These are phyloP conservation scores for Cyprinus carpio DNA, from an alignment of 2,113 vertebrate genomes.

Conservation along the genomic window DNA sequence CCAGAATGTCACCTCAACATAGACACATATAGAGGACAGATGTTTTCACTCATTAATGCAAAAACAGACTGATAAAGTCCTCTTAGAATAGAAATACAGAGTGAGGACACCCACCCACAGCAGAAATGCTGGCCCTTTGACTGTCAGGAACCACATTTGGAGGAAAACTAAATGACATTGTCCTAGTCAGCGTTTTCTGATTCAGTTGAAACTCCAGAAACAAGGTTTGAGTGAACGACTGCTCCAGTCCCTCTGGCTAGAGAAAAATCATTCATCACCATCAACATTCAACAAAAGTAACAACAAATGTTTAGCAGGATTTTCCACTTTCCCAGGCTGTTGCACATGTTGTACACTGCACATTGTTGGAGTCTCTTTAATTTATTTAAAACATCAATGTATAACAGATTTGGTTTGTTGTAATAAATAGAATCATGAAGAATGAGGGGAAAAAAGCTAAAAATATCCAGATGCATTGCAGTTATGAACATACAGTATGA, in stretches of 20 bases:
- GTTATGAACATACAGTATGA: not conserved
- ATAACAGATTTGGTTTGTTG: too few species aligned
- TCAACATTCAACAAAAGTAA: not conserved
- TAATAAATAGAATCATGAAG: too few species aligned
- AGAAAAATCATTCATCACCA: constrained; percentile 1
- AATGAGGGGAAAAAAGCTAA: not conserved
- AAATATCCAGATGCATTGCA: not conserved
- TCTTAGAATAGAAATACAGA: not conserved
- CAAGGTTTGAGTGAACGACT: constrained; percentile 77
- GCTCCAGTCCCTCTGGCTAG: constrained; percentile 87
- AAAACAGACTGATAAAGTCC: not conserved
- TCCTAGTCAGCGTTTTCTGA: constrained; percentile 50
- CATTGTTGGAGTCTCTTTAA: too few species aligned
- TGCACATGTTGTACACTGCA: not conserved
- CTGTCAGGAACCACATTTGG: constrained; percentile 81
- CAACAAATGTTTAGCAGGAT: not conserved
- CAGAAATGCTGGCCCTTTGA: constrained; percentile 76
- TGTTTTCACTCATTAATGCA: not conserved
- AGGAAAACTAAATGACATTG: constrained; percentile 82
- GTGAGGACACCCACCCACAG: constrained; percentile 77
- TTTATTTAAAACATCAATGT: too few species aligned
- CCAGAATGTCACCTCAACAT: constrained; percentile 83
- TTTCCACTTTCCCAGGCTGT: not conserved
- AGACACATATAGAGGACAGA: constrained; percentile 21
- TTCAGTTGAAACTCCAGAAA: constrained; percentile 77